Evolutionary conservation across 2,797 vertebrate species (phyloP), one percentile per base, ranked within the genome.

Genomic region (Mormyrus hasselquistii): DNA sequence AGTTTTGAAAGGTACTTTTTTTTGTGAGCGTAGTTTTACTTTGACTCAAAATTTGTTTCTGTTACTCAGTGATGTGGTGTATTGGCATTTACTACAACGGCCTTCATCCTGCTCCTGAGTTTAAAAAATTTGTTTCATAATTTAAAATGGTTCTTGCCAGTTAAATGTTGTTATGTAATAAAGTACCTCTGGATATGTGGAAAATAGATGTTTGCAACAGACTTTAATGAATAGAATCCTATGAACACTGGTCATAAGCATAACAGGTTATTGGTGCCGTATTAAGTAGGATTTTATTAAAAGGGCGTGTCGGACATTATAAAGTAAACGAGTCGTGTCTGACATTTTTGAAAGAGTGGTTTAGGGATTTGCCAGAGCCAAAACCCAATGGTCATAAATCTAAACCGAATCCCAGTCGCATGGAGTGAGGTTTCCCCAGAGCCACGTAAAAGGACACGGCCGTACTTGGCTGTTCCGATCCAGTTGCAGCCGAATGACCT

Each of bases 381-480:
- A 38, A 86, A 86, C 34, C 52, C 29, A 19, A 16, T 7, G 16
- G 85, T 57, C 25, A 34, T 57, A 19, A 55, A 87, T 34, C 14
- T 59, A 59, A 57, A 59, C 9, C 2, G 8, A 87, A 55, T 57
- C 85, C 29, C 52, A 86, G 41, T 62, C 10, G 41, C 25, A 49
- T 25, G 6, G 29, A 79, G 87, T 12, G 22, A 47, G 49, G 65
- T 29, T 41, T 19, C 55, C 16, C 44, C 25, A 73, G 1, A 52
- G 82, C 88, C 6, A 50, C 19, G 79, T 34, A 41, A 41, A 73
- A 52, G 14, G 57, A 89, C 89, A n/a, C 65, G 14, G 47, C 89
- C 50, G 52, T 62, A 53, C 87, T 90, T 41, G 84, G 86, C 85
- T 85, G 49, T 22, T 89, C 53, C 47, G 29, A 57, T 9, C 85